Conservation (phyloP, 2,888 invertebrate species). For the Heliconius ismenius region DNA sequence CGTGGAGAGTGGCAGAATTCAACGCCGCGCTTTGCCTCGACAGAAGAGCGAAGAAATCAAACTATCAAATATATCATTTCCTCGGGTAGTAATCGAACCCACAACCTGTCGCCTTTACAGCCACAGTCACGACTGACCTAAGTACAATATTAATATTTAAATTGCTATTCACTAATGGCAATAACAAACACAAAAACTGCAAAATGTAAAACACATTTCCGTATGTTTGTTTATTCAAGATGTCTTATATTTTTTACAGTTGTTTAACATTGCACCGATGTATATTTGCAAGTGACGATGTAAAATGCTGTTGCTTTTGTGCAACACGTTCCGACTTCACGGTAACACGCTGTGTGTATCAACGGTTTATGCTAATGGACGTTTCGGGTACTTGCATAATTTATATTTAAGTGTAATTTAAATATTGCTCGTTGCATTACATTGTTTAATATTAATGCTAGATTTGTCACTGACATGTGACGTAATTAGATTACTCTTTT, state of each 20-base stretch:
- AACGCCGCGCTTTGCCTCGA: no score
- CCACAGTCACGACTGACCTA: neutral
- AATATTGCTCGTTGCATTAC: slow-evolving; percentile 6
- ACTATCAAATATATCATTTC: no score
- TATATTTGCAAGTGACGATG: slow-evolving; percentile 26
- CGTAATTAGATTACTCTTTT: neutral
- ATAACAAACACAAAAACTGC: neutral
- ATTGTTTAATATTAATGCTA: slow-evolving; percentile 1
- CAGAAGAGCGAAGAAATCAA: no score
- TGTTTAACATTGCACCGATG: slow-evolving; percentile 15
- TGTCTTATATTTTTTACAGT: slow-evolving; percentile 14
- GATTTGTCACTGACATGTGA: neutral
- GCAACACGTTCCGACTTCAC: slow-evolving; percentile 32
- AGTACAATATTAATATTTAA: neutral
- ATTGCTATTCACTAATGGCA: neutral
- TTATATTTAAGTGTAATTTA: slow-evolving; percentile 21
- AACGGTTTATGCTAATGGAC: slow-evolving; percentile 25
- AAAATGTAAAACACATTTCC: neutral
- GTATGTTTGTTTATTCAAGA: neutral
- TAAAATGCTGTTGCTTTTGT: slow-evolving; percentile 33
- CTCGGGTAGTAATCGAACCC: no score
- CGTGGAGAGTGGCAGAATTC: no score
- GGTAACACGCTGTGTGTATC: slow-evolving; percentile 28
- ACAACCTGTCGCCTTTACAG: no score
- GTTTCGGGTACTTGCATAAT: slow-evolving; percentile 25